Percentiles rank a stretch among this genome's conserved stretches.
These are phyloP conservation scores for Philypnodon macrostomus DNA, from an alignment of 2,797 vertebrate genomes.

Conservation along the genomic window DNA sequence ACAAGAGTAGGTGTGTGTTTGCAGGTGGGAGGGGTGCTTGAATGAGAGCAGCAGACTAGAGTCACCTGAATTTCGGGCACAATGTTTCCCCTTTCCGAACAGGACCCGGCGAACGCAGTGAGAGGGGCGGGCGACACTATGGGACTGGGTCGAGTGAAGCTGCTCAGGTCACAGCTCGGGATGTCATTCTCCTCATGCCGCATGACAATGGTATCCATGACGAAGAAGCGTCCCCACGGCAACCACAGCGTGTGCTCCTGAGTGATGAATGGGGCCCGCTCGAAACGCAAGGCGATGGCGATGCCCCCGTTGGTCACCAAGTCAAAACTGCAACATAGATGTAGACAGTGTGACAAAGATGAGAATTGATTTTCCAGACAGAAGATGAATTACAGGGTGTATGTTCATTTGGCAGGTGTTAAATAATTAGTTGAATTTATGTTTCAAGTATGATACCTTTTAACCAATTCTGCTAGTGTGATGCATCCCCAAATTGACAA, in stretches of 20 bases:
- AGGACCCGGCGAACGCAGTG: conserved; percentile 90
- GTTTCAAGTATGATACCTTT: conserved; percentile 5
- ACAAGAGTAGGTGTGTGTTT: neutral
- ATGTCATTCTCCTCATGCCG: conserved; percentile 97
- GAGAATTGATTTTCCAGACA: conserved; percentile 3
- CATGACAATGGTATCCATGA: conserved; percentile 98
- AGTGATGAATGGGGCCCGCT: conserved; percentile 95
- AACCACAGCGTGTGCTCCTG: conserved; percentile 97
- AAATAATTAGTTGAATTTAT: conserved; percentile 3
- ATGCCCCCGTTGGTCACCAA: conserved; percentile 92
- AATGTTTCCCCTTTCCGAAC: conserved; percentile 86
- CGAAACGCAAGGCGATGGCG: conserved; percentile 89
- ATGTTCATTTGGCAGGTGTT: conserved; percentile 5
- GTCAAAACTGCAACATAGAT: conserved; percentile 86
- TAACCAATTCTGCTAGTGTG: neutral
- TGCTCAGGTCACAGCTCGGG: conserved; percentile 96
- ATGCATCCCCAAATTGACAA: neutral
- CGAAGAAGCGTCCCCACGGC: conserved; percentile 97
- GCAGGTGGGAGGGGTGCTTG: neutral
- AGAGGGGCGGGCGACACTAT: conserved; percentile 88
- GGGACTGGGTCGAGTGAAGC: conserved; percentile 89
- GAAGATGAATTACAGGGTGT: conserved; percentile 13
- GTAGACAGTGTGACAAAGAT: conserved; percentile 24
- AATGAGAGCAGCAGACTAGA: neutral
- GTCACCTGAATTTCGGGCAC: conserved; percentile 97